Evolutionary conservation across 2,797 vertebrate species (phyloP), one percentile per base, ranked within the genome.

Genomic region (Gymnothorax reevesii): DNA sequence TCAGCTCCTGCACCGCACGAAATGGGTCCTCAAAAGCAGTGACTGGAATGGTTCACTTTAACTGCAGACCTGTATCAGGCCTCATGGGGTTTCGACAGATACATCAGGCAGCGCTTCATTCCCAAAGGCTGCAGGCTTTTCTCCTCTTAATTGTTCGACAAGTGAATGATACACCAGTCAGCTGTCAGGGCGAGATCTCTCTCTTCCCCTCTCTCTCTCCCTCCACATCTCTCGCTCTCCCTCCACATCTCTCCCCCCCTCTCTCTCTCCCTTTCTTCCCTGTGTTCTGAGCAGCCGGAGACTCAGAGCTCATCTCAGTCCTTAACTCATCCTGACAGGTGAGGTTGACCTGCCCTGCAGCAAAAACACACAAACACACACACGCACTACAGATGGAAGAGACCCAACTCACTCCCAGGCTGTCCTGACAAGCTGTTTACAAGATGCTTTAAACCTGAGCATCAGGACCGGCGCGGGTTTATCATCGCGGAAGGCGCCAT

Each of bases 351-450:
- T 90, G 89, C 75, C 75, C 75, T 42, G 75, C 42, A 79, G 75
- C 75, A 20, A 42, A 9, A 17, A 54, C 75, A n/a, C 42, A 22
- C 33, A 42, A 1, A 42, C 33, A 42, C 33, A 42, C 33, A 42
- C 33, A 42, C 33, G 15, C 75, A 9, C 49, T 42, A 92, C 88
- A 86, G 86, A 66, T 84, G 87, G 85, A 83, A 75, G 84, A 87
- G 25, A 83, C 83, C 80, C 1, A 25, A 88, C 75, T 7, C 52
- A 55, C 83, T 91, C 89, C 90, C 88, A 86, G 60, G 59, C 82
- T 75, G 88, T 54, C 75, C 17, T 54, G 52, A 85, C 85, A 89
- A 85, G 66, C 75, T 87, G 86, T 90, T 91, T 92, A 90, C 87
- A 84, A 87, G 87, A 86, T 27, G 8, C 60, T 79, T 71, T 84